A percentile compares a stretch with the other conserved stretches of the same genome.
phyloP scores from a whole-genome alignment of 2,797 vertebrate species.

The Spizella passerina region DNA sequence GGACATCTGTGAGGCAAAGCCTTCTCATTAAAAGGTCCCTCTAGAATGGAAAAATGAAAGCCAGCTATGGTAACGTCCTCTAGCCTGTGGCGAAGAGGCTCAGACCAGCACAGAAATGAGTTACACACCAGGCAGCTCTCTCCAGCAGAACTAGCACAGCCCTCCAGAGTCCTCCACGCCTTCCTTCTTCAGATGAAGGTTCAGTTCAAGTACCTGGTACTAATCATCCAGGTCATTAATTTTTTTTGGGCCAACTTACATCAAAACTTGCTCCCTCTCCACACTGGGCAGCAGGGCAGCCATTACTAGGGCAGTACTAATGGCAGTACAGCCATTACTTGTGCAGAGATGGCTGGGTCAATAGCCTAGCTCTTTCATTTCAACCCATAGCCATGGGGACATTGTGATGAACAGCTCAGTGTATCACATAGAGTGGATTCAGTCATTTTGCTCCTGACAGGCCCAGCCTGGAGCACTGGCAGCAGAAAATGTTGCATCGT shows the following conservation, averaged over 20 bases:
- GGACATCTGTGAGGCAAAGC: constrained; percentile 4
- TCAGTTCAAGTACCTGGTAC: background rate
- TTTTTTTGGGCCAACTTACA: background rate
- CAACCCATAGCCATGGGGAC: background rate
- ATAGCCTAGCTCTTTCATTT: background rate
- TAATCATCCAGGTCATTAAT: constrained; percentile 17
- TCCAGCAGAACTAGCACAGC: constrained; percentile 23
- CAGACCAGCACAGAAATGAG: constrained; percentile 4
- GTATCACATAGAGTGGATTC: background rate
- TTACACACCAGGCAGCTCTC: background rate
- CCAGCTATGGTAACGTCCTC: background rate
- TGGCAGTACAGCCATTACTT: too few relatives aligned
- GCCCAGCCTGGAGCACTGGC: background rate
- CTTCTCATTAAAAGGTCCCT: constrained; percentile 43
- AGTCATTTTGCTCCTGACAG: background rate
- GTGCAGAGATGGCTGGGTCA: background rate
- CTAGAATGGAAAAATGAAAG: constrained; percentile 39
- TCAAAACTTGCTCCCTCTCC: background rate
- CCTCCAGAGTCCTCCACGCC: background rate
- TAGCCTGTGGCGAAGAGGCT: background rate
- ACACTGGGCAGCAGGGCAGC: background rate
- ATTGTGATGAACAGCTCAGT: background rate
- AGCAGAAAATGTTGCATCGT: background rate
- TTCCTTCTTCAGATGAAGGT: background rate
- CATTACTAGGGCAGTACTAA: background rate